Conservation (phyloP, 2,888 invertebrate genomes). For the Julus scanicus region DNA sequence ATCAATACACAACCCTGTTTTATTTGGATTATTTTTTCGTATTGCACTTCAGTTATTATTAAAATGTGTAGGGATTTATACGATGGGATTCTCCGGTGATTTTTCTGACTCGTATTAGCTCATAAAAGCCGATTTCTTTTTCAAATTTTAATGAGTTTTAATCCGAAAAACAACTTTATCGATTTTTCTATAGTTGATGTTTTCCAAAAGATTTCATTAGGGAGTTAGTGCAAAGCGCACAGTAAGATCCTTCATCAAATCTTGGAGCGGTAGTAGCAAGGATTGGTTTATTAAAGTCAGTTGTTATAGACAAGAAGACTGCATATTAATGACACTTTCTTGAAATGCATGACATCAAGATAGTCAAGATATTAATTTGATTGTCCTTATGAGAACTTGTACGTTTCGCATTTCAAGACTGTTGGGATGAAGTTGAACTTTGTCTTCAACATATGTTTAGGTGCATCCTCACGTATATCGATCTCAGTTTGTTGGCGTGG, state of each 20-base stretch:
- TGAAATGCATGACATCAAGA: not conserved
- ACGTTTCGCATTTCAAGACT: not conserved
- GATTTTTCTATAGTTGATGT: not conserved
- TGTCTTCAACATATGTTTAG: not conserved
- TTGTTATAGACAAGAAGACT: not conserved
- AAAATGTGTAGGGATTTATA: not conserved
- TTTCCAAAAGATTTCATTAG: conserved; percentile 3
- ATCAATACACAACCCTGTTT: not conserved
- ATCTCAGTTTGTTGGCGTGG: not conserved
- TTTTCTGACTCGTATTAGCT: not conserved
- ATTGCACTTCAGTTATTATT: not conserved
- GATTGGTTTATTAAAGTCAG: not conserved
- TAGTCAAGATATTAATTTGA: too few species aligned
- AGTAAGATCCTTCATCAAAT: not conserved
- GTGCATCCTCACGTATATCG: conserved; percentile 13
- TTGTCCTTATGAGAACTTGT: too few species aligned
- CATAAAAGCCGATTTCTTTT: not conserved
- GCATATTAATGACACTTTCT: not conserved
- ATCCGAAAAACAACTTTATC: conserved; percentile 31
- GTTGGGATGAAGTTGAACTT: not conserved
- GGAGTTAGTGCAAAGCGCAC: not conserved
- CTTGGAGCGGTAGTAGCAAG: not conserved
- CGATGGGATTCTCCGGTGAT: not conserved
- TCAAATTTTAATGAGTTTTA: conserved; percentile 39
- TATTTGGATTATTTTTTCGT: not conserved